phyloP scores from a whole-genome alignment of 2,113 vertebrate species.

The Osmerus eperlanus region DNA sequence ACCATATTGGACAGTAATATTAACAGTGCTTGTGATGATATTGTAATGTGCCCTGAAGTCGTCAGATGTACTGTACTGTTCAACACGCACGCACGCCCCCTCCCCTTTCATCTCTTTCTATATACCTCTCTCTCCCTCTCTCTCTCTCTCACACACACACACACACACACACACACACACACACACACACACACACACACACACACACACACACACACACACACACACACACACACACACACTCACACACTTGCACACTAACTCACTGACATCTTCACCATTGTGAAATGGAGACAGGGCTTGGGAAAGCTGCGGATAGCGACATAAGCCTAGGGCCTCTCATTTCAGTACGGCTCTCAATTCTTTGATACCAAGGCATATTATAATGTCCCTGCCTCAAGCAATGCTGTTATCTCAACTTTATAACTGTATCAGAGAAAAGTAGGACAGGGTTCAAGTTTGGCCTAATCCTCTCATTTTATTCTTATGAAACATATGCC shows the following conservation, averaged over 20 bases:
- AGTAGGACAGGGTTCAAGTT: constrained; percentile 62
- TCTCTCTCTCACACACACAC: not conserved
- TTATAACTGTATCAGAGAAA: constrained; percentile 59
- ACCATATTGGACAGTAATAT: constrained; percentile 37
- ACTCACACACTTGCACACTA: not conserved
- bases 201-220: not conserved
- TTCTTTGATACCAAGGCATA: constrained; percentile 60
- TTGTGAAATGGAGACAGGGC: constrained; percentile 35
- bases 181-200: not conserved
- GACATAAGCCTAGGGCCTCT: constrained; percentile 58
- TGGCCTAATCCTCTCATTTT: constrained; percentile 64
- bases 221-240: constrained; percentile 2
- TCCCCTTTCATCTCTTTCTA: not conserved
- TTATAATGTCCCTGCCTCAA: constrained; percentile 61
- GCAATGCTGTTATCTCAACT: constrained; percentile 61
- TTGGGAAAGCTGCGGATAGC: constrained; percentile 58
- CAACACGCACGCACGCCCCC: not conserved
- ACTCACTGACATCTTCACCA: constrained; percentile 39
- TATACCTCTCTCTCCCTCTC: not conserved
- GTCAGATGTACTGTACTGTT: not conserved
- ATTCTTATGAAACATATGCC: constrained; percentile 67
- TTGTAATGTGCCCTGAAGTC: constrained; percentile 15
- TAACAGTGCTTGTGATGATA: constrained; percentile 22
- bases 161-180: constrained; percentile 2
- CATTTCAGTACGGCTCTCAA: constrained; percentile 55